Evolutionary conservation across 2,113 vertebrate species (phyloP).

Genomic region (Centrocercus urophasianus): DNA sequence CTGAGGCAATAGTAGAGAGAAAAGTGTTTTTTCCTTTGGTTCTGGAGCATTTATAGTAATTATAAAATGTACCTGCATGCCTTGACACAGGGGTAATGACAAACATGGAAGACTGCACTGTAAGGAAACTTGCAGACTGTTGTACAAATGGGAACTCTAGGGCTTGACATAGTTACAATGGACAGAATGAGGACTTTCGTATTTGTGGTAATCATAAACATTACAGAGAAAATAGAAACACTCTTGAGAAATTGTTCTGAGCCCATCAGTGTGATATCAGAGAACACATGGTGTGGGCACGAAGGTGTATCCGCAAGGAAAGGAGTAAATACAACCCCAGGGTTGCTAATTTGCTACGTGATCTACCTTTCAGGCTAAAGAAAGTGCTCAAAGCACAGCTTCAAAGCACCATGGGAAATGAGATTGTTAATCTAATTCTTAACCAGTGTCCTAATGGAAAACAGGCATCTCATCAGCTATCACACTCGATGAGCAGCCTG

Average conservation of each 20-base stretch:
- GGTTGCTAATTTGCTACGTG: not conserved
- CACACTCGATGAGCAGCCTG: not conserved
- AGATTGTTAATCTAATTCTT: conserved; percentile 4
- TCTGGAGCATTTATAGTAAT: not conserved
- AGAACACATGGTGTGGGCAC: not conserved
- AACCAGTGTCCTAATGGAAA: not conserved
- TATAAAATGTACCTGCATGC: not conserved
- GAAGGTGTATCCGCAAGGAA: not conserved
- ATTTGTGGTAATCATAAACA: not conserved
- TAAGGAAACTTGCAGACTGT: not conserved
- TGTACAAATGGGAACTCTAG: not conserved
- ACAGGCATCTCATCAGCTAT: not conserved
- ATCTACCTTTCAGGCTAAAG: not conserved
- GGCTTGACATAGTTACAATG: not conserved
- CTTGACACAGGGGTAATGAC: not conserved
- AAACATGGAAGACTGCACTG: not conserved
- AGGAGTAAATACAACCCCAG: not conserved
- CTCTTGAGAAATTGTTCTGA: not conserved
- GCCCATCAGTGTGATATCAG: not conserved
- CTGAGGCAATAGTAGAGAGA: not conserved
- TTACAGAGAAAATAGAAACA: not conserved
- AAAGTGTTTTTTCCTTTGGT: not conserved
- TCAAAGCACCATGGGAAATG: not conserved
- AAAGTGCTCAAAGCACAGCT: not conserved
- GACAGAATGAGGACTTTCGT: not conserved